Evolutionary conservation across 2,888 invertebrate species (phyloP).

Genomic region (Dolomedes plantarius): DNA sequence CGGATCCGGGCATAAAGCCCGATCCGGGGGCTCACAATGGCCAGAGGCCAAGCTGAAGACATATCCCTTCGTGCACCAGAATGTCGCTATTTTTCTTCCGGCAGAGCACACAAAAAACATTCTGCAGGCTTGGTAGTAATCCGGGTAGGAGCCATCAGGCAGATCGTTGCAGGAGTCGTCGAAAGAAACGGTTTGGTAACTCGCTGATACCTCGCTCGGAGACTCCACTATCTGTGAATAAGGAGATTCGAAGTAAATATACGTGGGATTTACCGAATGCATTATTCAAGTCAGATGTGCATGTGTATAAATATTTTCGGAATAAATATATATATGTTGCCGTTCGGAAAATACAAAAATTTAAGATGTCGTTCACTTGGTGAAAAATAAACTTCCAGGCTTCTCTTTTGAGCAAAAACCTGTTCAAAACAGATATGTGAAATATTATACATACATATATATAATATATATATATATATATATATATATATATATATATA

Average conservation of each 20-base stretch:
- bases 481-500: neutral
- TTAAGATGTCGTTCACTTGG: too few relatives aligned
- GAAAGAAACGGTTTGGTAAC: neutral
- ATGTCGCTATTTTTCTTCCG: conserved; percentile 49
- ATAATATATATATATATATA: neutral
- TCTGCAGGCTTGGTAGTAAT: conserved; percentile 58
- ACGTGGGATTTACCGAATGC: too few relatives aligned
- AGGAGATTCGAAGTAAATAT: too few relatives aligned
- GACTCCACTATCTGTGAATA: neutral
- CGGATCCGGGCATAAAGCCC: conserved; percentile 50
- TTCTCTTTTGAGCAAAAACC: too few relatives aligned
- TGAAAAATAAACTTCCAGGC: too few relatives aligned
- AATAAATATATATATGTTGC: neutral
- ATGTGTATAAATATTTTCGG: too few relatives aligned
- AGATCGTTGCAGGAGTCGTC: conserved; percentile 37
- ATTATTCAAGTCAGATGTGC: too few relatives aligned
- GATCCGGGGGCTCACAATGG: conserved; percentile 59
- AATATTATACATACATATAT: neutral
- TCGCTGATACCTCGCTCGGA: neutral
- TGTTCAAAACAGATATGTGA: too few relatives aligned
- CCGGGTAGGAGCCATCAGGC: conserved; percentile 63
- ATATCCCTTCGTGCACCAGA: conserved; percentile 67
- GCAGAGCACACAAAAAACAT: conserved; percentile 57
- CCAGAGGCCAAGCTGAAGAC: conserved; percentile 58
- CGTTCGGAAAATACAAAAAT: too few relatives aligned